phyloP scores from a whole-genome alignment of 2,113 vertebrate species.

The Thalassarche chlororhynchos region DNA sequence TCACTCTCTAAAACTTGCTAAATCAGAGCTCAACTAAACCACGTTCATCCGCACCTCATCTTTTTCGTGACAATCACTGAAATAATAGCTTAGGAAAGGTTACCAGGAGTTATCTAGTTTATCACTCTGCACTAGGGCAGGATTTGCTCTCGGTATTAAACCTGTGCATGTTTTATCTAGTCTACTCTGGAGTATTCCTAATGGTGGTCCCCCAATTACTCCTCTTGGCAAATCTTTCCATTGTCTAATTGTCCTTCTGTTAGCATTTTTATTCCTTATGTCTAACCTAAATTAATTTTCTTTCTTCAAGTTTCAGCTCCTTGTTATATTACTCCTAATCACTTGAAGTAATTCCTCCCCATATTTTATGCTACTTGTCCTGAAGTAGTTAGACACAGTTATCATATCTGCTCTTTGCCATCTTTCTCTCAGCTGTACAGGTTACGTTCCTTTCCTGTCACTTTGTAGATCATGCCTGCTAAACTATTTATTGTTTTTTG shows the following conservation, averaged over 20 bases:
- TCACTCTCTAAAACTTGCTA: neutral
- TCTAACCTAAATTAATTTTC: neutral
- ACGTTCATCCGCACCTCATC: neutral
- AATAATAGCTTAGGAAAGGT: neutral
- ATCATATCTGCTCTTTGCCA: neutral
- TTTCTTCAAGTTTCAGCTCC: neutral
- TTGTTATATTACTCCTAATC: neutral
- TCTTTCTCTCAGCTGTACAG: neutral
- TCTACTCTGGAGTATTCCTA: neutral
- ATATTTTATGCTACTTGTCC: neutral
- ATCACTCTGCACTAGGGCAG: neutral
- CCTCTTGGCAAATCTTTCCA: neutral
- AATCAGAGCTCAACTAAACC: neutral
- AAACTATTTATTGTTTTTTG: neutral
- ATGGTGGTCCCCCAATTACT: neutral
- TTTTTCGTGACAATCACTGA: neutral
- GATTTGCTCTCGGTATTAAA: neutral
- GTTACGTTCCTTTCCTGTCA: neutral
- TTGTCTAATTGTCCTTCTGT: neutral
- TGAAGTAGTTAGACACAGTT: neutral
- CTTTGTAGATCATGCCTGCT: neutral
- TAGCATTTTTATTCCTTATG: neutral
- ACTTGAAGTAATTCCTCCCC: neutral
- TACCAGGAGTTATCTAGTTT: neutral
- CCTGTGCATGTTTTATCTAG: neutral